These are phyloP conservation scores for Myotis brandtii DNA, from an alignment of 2,113 vertebrate genomes.

Conservation along the genomic window DNA sequence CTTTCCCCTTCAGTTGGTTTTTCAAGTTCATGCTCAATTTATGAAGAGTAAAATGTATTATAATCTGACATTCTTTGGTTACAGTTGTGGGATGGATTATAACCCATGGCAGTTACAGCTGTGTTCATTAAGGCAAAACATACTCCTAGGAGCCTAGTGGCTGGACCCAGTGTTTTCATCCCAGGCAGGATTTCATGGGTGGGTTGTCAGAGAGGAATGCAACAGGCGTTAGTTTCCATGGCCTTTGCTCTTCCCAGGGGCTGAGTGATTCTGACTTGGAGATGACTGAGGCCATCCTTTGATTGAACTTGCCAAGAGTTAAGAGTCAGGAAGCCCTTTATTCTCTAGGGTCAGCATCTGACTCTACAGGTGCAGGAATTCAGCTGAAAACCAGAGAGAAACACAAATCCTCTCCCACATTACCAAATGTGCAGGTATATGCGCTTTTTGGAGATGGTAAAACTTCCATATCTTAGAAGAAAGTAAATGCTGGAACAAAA, in stretches of 20 bases:
- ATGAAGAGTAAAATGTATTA: constrained; percentile 62
- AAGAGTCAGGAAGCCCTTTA: background rate
- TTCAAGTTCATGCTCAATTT: constrained; percentile 49
- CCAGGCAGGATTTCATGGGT: background rate
- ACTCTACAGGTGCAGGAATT: background rate
- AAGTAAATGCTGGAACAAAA: background rate
- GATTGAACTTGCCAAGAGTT: background rate
- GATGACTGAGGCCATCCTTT: background rate
- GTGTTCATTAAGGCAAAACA: background rate
- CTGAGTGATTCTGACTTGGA: background rate
- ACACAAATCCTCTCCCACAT: background rate
- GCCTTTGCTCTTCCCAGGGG: background rate
- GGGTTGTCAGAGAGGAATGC: background rate
- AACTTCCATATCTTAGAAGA: background rate
- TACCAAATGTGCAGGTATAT: accelerated
- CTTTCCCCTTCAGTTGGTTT: constrained; percentile 62
- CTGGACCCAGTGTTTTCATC: background rate
- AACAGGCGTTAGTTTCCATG: background rate
- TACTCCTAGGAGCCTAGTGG: background rate
- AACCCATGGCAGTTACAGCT: background rate
- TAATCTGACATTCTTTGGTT: constrained; percentile 30
- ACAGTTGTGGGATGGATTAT: background rate
- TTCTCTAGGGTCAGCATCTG: background rate
- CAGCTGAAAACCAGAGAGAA: background rate
- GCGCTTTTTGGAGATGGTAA: background rate